These are phyloP conservation scores for Podarcis muralis DNA, from an alignment of 2,113 vertebrate species.

Conservation along the genomic window DNA sequence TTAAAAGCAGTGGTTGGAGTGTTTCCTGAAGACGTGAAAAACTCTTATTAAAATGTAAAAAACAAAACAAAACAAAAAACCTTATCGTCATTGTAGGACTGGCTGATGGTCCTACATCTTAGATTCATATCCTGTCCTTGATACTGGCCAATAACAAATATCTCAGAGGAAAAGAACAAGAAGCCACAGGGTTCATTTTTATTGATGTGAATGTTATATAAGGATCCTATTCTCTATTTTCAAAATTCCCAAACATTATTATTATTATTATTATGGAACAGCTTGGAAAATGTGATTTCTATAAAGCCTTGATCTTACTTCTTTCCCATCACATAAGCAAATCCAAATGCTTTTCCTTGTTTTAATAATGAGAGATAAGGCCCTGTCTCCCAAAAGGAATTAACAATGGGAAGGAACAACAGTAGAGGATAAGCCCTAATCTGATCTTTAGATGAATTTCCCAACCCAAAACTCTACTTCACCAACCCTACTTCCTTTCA, in stretches of 20 bases:
- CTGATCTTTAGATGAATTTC: neutral
- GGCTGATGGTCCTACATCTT: neutral
- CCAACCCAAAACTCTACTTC: neutral
- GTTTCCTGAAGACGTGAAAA: conserved; percentile 25
- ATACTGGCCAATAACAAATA: neutral
- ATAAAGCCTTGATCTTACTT: conserved; percentile 45
- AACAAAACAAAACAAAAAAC: neutral
- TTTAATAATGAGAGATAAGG: conserved; percentile 48
- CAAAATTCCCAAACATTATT: conserved; percentile 26
- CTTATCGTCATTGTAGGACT: neutral
- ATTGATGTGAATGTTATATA: conserved; percentile 11
- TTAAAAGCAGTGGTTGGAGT: conserved; percentile 41
- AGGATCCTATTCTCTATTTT: conserved; percentile 42
- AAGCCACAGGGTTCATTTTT: neutral
- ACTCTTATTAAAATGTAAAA: conserved; percentile 27
- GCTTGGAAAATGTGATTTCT: conserved; percentile 24
- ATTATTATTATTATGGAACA: conserved; percentile 33
- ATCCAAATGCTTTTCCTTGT: conserved; percentile 45
- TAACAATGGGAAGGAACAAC: neutral
- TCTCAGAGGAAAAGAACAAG: neutral
- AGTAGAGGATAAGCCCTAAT: neutral
- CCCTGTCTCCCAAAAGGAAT: conserved; percentile 45
- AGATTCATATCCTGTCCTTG: conserved; percentile 14
- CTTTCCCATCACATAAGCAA: conserved; percentile 28
- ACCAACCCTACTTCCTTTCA: neutral